Conservation (phyloP, 1,140 invertebrate species). For the Papilio polytes region DNA sequence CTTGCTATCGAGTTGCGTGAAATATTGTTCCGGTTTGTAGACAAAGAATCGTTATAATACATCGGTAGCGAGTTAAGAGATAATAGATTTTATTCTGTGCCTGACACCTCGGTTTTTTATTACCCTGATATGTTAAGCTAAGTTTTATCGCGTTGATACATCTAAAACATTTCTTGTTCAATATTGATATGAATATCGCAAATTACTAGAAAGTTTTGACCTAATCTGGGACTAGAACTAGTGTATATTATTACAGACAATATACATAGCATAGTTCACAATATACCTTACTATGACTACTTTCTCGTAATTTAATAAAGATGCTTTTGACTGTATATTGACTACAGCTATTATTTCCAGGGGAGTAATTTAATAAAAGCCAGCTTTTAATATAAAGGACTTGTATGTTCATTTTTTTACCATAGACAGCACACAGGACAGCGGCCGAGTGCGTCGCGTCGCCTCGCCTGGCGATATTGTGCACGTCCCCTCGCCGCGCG, state of each 20-base stretch:
- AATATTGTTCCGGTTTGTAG: constrained; percentile 73
- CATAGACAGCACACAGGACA: not conserved
- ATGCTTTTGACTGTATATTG: not conserved
- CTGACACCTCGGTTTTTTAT: constrained; percentile 7
- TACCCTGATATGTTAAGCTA: not conserved
- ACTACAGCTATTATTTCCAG: not conserved
- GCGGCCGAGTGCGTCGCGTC: not conserved
- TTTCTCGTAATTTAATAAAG: not conserved
- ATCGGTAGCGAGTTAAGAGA: constrained; percentile 1
- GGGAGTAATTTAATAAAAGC: constrained; percentile 1
- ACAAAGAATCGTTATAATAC: constrained; percentile 33
- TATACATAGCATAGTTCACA: too few relatives aligned
- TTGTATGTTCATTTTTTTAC: constrained; percentile 15
- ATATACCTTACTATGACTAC: too few relatives aligned
- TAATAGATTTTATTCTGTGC: not conserved
- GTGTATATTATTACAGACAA: too few relatives aligned
- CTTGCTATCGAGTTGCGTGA: constrained; percentile 70
- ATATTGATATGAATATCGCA: not conserved
- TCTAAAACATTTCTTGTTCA: not conserved
- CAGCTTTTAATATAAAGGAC: constrained; percentile 1
- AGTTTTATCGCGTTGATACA: not conserved
- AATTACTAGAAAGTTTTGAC: not conserved
- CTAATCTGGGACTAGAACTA: too few relatives aligned
- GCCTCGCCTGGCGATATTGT: not conserved
- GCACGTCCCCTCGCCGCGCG: constrained; percentile 1